Evolutionary conservation across 1,140 invertebrate species (phyloP).

Genomic region (Drosophila grimshawi): DNA sequence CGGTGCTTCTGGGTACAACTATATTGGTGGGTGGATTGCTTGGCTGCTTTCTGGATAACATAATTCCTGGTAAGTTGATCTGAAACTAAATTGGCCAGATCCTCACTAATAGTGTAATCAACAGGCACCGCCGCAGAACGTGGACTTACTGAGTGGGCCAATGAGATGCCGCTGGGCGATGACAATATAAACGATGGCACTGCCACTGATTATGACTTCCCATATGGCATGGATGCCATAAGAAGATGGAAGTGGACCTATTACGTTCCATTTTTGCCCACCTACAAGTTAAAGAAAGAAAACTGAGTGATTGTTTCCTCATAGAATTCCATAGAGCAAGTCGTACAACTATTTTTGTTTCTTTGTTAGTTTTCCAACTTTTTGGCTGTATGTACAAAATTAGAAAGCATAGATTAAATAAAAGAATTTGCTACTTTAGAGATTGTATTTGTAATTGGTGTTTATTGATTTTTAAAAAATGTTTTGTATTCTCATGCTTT

Average conservation of each 20-base stretch:
- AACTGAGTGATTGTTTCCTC: slow-evolving; percentile 34
- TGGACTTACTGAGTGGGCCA: slow-evolving; percentile 89
- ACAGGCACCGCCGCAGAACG: slow-evolving; percentile 89
- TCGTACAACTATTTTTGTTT: not conserved
- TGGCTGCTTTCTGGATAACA: slow-evolving; percentile 93
- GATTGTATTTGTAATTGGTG: slow-evolving; percentile 25
- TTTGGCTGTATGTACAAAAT: not conserved
- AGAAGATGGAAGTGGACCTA: slow-evolving; percentile 86
- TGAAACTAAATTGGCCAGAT: too few relatives aligned
- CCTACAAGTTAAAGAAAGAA: slow-evolving; percentile 86
- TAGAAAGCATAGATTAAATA: not conserved
- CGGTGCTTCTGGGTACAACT: slow-evolving; percentile 92
- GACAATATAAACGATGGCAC: slow-evolving; percentile 84
- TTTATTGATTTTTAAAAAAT: slow-evolving; percentile 48
- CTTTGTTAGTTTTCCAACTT: not conserved
- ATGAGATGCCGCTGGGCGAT: slow-evolving; percentile 88
- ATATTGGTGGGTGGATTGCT: slow-evolving; percentile 93
- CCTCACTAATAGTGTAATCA: not conserved
- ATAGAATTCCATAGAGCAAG: not conserved
- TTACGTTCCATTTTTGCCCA: slow-evolving; percentile 89
- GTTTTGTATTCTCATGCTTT: slow-evolving; percentile 26
- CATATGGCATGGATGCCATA: slow-evolving; percentile 87
- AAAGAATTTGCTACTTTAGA: slow-evolving; percentile 16
- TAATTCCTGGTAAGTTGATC: slow-evolving; percentile 90
- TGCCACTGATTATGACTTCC: slow-evolving; percentile 90